Conservation (phyloP, 2,888 invertebrate genomes). For the Keiferia lycopersicella region DNA sequence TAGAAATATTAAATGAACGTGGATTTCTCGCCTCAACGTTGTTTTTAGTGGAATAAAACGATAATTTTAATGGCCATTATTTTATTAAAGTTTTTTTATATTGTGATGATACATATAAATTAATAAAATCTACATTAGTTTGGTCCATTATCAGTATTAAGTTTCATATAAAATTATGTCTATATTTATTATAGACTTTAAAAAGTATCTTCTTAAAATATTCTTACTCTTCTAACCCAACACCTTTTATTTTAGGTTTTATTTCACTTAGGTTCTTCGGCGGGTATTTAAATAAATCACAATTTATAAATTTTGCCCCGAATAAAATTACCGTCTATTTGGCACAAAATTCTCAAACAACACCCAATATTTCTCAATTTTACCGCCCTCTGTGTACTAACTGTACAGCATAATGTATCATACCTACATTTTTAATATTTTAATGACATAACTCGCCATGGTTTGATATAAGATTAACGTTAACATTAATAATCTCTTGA, state of each 20-base stretch:
- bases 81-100: constrained; percentile 41
- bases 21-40: too few species aligned
- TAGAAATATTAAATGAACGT: too few species aligned
- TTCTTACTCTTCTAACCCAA: constrained; percentile 44
- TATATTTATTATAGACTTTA: constrained; percentile 49
- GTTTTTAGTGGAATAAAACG: constrained; percentile 12
- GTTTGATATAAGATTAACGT: constrained; percentile 17
- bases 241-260: constrained; percentile 57
- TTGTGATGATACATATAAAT: constrained; percentile 47
- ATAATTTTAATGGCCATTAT: constrained; percentile 58
- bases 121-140: constrained; percentile 72
- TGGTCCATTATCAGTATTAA: constrained; percentile 60
- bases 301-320: constrained; percentile 70
- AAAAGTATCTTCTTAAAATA: constrained; percentile 36
- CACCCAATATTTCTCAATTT: constrained; percentile 34
- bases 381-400: constrained; percentile 33
- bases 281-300: constrained; percentile 53
- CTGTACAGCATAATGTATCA: constrained; percentile 26
- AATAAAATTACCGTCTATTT: constrained; percentile 75
- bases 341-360: constrained; percentile 70
- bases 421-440: not conserved
- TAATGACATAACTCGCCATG: constrained; percentile 37
- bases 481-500: constrained; percentile 27
- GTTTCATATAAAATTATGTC: constrained; percentile 58
- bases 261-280: constrained; percentile 55